Percentiles rank a stretch among this genome's conserved stretches.
Evolutionary conservation across 2,888 invertebrate species (phyloP).

Genomic region (Cerastoderma edule): DNA sequence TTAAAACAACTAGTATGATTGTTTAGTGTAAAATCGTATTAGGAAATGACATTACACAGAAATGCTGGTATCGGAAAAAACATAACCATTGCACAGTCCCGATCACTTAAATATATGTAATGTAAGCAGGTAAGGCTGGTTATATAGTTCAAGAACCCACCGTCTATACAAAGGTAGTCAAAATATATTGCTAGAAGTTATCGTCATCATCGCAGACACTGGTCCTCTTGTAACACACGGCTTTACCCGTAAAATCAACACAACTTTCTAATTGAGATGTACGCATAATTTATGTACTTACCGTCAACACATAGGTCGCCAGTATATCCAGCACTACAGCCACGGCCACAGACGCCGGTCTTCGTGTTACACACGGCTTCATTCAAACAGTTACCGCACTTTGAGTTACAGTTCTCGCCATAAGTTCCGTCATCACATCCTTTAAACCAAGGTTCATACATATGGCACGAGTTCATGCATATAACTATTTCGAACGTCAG

Average conservation of each 20-base stretch:
- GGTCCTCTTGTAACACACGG: not conserved
- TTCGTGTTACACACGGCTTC: slow-evolving; percentile 50
- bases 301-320: slow-evolving; percentile 19
- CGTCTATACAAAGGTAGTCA: not conserved
- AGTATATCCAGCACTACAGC: slow-evolving; percentile 68
- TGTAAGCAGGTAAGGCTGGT: not conserved
- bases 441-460: too few species aligned
- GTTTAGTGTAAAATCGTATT: too few species aligned
- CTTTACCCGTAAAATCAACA: too few species aligned
- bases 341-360: slow-evolving; percentile 60
- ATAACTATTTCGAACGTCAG: too few species aligned
- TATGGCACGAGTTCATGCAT: too few species aligned
- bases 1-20: too few species aligned
- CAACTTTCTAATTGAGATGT: too few species aligned
- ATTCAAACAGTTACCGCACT: slow-evolving; percentile 60
- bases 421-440: not conserved
- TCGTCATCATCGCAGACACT: not conserved
- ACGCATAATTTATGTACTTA: too few species aligned
- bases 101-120: not conserved
- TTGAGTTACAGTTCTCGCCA: slow-evolving; percentile 39
- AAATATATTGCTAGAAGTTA: not conserved
- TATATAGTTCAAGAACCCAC: not conserved
- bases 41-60: too few species aligned
- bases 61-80: too few species aligned
- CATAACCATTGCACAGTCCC: too few species aligned